Evolutionary conservation across 2,113 vertebrate genomes (phyloP).

Genomic region (Pimephales promelas): DNA sequence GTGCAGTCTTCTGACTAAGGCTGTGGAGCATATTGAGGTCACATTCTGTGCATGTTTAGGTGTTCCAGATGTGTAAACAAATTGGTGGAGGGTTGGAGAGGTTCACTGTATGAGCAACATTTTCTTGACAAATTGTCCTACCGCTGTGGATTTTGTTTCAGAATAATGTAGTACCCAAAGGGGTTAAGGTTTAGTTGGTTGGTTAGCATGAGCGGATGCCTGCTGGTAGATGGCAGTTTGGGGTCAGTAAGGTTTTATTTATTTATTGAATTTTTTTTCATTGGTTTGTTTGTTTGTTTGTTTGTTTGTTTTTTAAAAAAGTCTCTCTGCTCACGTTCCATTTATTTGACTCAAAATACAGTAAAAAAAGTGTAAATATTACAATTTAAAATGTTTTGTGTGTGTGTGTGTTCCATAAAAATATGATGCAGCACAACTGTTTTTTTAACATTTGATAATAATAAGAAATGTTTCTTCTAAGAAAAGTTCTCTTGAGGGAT

Average conservation of each 20-base stretch:
- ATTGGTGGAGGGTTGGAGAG: neutral
- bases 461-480: no score
- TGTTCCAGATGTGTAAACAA: conserved; percentile 33
- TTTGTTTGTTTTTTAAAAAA: neutral
- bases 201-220: neutral
- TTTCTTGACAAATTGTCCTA: neutral
- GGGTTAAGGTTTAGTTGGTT: neutral
- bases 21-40: conserved; percentile 14
- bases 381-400: no score
- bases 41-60: conserved; percentile 32
- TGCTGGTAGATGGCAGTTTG: conserved; percentile 4
- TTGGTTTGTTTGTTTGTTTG: no score
- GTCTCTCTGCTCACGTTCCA: neutral
- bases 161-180: neutral
- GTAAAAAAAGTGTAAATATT: neutral
- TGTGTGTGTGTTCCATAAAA: no score
- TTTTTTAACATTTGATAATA: no score
- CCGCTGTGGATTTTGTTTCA: neutral
- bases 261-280: no score
- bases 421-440: no score
- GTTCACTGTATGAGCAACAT: neutral
- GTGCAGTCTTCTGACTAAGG: conserved; percentile 15
- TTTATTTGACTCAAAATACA: neutral
- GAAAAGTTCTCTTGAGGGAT: no score
- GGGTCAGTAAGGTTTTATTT: neutral